A percentile compares a stretch with the other conserved stretches of the same genome.
Conservation (phyloP, 2,888 invertebrate species). For the Caenorhabditis uteleia region DNA sequence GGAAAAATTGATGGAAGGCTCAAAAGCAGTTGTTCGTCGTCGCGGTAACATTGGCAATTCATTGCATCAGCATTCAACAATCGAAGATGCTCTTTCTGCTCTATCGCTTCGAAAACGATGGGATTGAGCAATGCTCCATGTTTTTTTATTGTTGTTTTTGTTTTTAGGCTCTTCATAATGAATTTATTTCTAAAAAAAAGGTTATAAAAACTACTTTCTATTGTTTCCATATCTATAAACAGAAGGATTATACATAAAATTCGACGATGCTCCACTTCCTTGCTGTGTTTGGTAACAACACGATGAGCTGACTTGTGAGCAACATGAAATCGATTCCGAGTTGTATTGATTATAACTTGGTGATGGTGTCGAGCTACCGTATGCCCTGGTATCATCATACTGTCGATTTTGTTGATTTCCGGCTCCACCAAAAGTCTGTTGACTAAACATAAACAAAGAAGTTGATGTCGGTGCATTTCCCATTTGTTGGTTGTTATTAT, state of each 20-base stretch:
- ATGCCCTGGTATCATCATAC: not conserved
- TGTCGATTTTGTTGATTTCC: not conserved
- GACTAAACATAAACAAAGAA: not conserved
- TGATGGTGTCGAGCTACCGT: not conserved
- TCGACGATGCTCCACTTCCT: constrained; percentile 11
- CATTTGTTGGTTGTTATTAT: not conserved
- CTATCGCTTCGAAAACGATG: constrained; percentile 65
- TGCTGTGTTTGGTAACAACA: constrained; percentile 44
- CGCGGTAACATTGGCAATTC: constrained; percentile 66
- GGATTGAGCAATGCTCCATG: constrained; percentile 47
- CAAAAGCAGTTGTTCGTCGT: constrained; percentile 33
- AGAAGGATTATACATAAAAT: constrained; percentile 17
- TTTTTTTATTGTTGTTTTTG: constrained; percentile 3
- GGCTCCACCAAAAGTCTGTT: too few relatives aligned
- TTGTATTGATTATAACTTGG: constrained; percentile 8
- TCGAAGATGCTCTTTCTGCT: constrained; percentile 60
- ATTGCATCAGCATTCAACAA: constrained; percentile 62
- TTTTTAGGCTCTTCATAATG: not conserved
- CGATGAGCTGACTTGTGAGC: constrained; percentile 38
- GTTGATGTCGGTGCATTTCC: not conserved
- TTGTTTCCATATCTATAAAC: constrained; percentile 33
- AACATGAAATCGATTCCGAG: constrained; percentile 32
- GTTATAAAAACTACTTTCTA: not conserved
- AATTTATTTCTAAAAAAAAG: not conserved
- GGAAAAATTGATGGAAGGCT: constrained; percentile 42